phyloP scores from a whole-genome alignment of 2,113 vertebrate genomes.

The Ifrita kowaldi region DNA sequence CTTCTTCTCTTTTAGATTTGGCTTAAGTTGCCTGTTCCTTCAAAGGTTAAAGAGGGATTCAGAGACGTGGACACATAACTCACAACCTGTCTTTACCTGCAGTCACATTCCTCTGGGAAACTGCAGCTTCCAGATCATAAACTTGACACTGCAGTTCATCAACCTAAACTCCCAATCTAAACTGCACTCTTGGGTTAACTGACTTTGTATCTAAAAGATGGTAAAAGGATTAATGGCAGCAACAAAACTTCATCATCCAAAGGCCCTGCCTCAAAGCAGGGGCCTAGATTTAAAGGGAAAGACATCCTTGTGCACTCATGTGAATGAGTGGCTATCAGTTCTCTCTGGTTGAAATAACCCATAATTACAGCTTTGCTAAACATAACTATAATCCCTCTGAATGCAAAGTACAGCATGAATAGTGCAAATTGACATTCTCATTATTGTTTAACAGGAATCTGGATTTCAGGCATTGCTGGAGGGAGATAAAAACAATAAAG shows the following conservation, averaged over 20 bases:
- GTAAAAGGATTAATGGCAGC: background rate
- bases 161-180: slow-evolving; percentile 68
- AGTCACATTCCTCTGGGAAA: slow-evolving; percentile 16
- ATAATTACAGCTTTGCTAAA: background rate
- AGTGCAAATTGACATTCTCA: background rate
- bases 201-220: slow-evolving; percentile 60
- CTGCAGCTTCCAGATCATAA: background rate
- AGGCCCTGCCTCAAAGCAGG: background rate
- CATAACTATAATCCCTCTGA: background rate
- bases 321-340: background rate
- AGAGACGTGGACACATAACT: background rate
- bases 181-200: slow-evolving; percentile 67
- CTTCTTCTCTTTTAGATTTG: background rate
- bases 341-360: background rate
- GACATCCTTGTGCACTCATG: background rate
- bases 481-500: background rate
- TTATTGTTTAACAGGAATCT: background rate
- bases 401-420: background rate
- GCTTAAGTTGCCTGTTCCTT: background rate
- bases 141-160: slow-evolving; percentile 72
- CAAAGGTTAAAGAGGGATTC: background rate
- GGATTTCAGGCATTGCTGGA: background rate
- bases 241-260: background rate
- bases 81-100: slow-evolving; percentile 36
- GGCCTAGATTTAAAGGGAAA: background rate